Evolutionary conservation across 1,140 invertebrate genomes (phyloP), one percentile per base, ranked within the genome.

Genomic region (Microvelia longipes): DNA sequence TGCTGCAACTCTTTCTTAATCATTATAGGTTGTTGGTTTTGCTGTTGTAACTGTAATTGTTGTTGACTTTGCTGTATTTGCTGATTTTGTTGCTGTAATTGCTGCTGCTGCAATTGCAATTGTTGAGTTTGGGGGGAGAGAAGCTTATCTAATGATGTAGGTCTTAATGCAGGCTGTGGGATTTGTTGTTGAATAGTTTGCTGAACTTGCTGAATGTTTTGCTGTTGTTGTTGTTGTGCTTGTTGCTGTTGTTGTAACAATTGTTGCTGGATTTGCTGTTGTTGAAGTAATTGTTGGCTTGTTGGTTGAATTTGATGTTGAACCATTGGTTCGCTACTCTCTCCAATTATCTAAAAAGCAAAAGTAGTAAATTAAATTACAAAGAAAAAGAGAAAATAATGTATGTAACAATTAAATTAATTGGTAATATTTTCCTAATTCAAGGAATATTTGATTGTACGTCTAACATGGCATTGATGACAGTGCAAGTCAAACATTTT

Each of bases 11-110:
- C 62, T 5, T 61, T 67, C 35, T 29, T 60, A n/a, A 65, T 69
- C 70, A 27, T 25, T 35, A 15, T 67, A 63, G 15, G 70, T 66
- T 67, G 66, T 24, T 28, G 66, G 11, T 24, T 11, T 1, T 28
- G 71, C 28, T 19, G 74, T 61, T n/a, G 73, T 69, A 1, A 71
- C 24, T 28, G 74, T 72, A 70, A 71, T 68, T 28, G 78, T 71
- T 2, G 68, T 73, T n/a, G 73, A 70, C 28, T 71, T 68, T 63
- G 73, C 72, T 65, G 80, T 77, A 14, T 79, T 78, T 73, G 80
- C 78, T 11, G 79, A 73, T 61, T 80, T 77, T 68, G 69, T 35
- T 28, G 66, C 28, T 70, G 69, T 28, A 19, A 65, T 50, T 62
- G 26, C 35, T 62, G 67, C 19, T 68, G 29, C 29, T 28, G 66